Base-by-base conservation (phyloP, 2,888 invertebrate genomes). In the Bembecia ichneumoniformis region DNA sequence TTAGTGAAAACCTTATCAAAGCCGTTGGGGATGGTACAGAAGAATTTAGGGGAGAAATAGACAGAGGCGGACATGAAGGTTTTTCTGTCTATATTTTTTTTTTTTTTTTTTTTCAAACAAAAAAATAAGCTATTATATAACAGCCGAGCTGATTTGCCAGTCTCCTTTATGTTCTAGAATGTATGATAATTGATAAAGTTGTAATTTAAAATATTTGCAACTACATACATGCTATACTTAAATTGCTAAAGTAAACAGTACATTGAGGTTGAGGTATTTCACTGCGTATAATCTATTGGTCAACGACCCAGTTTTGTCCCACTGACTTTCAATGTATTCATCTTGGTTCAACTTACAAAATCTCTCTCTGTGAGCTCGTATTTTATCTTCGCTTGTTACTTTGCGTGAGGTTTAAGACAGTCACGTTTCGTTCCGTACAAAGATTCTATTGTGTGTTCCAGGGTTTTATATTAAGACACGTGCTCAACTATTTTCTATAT, bases 221-320 rank as follows among this genome's bases (percentile, higher is more conserved):
- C 11, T 40, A 11, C 13, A 40, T 40, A 11, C 13, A 40, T 40
- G 40, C n/a, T 40, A 40, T 11, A 40, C 3, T 13, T 13, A 11
- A n/a, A n/a, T n/a, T n/a, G n/a, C n/a, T n/a, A n/a, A 40, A 9
- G 40, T 40, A 40, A 40, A 40, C 7, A 40, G 40, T 40, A 13
- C 9, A 28, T 40, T 40, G 13, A 13, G 3, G n/a, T 14, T n/a
- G 13, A n/a, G 14, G 14, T 40, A 40, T 40, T 40, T 40, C 13
- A 40, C 28, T 9, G 40, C 40, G 40, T 40, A 14, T 40, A 34
- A 13, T 28, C 16, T 14, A 28, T 47, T 34, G 47, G 47, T 47
- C 47, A 40, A 47, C 36, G 40, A n/a, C 47, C 47, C 36, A 47
- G 16, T 35, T 47, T 40, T 40, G 40, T 40, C 40, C 40, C 14